Conservation (phyloP, 2,113 vertebrate genomes). For the Cynocephalus volans region DNA sequence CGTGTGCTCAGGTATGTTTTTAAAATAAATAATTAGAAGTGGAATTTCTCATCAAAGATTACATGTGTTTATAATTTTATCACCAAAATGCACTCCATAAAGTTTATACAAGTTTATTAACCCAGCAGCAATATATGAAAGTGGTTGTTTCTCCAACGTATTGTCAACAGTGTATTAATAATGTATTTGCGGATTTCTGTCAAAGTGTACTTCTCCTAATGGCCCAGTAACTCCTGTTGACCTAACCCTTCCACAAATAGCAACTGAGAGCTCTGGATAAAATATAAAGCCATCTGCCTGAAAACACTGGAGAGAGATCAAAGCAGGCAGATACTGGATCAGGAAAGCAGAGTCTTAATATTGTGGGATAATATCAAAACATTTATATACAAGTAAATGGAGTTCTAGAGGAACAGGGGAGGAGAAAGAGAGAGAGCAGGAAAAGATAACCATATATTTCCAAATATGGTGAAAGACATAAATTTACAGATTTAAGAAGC, state of each 20-base stretch:
- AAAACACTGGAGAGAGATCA: neutral
- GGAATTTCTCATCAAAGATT: neutral
- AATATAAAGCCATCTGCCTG: neutral
- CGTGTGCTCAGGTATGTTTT: neutral
- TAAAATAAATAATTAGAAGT: constrained; percentile 10
- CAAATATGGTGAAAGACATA: neutral
- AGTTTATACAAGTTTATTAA: constrained; percentile 4
- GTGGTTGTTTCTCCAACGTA: neutral
- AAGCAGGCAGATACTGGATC: neutral
- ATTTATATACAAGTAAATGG: neutral
- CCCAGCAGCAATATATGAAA: neutral
- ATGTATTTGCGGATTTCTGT: neutral
- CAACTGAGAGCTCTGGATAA: neutral
- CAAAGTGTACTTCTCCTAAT: neutral
- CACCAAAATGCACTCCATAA: neutral
- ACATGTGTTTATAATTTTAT: neutral
- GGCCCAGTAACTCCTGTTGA: neutral
- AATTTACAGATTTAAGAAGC: neutral
- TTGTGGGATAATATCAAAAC: neutral
- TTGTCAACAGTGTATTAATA: neutral
- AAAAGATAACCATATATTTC: neutral
- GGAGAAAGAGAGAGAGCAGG: neutral
- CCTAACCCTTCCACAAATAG: neutral
- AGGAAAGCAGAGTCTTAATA: neutral
- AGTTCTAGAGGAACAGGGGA: neutral